phyloP scores from a whole-genome alignment of 2,113 vertebrate species.

The Strix aluco region DNA sequence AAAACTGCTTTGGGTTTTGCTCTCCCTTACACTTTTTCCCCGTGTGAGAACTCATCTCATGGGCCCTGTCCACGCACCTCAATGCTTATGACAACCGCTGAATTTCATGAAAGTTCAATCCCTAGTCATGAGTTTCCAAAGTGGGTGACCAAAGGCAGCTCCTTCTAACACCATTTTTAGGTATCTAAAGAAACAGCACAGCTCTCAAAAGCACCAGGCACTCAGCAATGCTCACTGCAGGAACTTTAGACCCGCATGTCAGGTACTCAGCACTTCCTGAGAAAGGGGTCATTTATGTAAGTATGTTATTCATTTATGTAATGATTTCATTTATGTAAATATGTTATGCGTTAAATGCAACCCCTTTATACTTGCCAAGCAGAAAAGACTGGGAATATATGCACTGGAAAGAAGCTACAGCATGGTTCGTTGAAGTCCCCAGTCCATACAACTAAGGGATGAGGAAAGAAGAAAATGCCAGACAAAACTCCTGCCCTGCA shows the following conservation, averaged over 20 bases:
- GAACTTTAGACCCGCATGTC: neutral
- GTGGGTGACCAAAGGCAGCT: neutral
- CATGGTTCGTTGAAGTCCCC: neutral
- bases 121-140: neutral
- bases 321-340: too few species aligned
- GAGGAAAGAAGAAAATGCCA: neutral
- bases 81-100: neutral
- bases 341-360: neutral
- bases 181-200: neutral
- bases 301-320: too few species aligned
- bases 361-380: neutral
- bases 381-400: neutral
- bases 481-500: neutral
- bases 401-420: neutral
- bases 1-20: neutral
- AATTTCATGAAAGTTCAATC: neutral
- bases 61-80: neutral
- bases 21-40: neutral
- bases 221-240: neutral
- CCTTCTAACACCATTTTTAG: neutral
- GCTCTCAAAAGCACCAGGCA: neutral
- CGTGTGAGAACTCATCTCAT: accelerated
- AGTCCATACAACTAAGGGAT: neutral
- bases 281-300: too few species aligned
- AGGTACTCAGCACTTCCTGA: too few species aligned